phyloP scores from a whole-genome alignment of 1,140 invertebrate genomes.

The Drosophila navojoa region DNA sequence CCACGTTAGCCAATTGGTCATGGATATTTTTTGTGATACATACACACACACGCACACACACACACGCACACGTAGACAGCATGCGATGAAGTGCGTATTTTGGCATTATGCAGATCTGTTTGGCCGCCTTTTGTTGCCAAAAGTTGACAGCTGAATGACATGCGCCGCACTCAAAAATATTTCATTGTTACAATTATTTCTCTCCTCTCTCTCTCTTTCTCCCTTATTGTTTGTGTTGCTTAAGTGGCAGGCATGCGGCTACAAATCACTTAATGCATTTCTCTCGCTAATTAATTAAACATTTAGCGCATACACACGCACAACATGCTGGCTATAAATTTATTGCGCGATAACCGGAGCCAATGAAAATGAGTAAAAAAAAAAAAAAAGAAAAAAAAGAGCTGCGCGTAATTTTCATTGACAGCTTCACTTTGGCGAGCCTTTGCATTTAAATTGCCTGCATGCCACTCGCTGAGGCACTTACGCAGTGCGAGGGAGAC shows the following conservation, averaged over 20 bases:
- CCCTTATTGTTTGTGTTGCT: no score
- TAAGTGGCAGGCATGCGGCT: background rate
- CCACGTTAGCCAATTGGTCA: conserved; percentile 65
- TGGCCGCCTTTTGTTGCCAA: conserved; percentile 49
- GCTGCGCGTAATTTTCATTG: conserved; percentile 75
- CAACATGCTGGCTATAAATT: conserved; percentile 58
- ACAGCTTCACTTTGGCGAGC: conserved; percentile 68
- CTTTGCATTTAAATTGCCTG: conserved; percentile 79
- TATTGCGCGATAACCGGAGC: conserved; percentile 34
- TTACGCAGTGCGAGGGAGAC: conserved; percentile 26
- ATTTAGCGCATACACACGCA: conserved; percentile 71
- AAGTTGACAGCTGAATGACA: conserved; percentile 74
- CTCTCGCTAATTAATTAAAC: conserved; percentile 71
- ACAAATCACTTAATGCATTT: conserved; percentile 51
- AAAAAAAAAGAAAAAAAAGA: conserved; percentile 22
- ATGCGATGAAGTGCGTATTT: conserved; percentile 49
- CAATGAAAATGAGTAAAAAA: conserved; percentile 1
- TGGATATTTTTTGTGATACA: conserved; percentile 11
- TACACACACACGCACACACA: background rate
- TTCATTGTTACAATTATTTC: background rate
- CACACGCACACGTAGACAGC: background rate
- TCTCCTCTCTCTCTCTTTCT: no score
- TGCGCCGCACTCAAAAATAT: conserved; percentile 11
- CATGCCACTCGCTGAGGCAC: conserved; percentile 57
- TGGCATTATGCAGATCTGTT: conserved; percentile 27